Evolutionary conservation across 1,140 invertebrate species (phyloP).

Genomic region (Dermatophagoides farinae): DNA sequence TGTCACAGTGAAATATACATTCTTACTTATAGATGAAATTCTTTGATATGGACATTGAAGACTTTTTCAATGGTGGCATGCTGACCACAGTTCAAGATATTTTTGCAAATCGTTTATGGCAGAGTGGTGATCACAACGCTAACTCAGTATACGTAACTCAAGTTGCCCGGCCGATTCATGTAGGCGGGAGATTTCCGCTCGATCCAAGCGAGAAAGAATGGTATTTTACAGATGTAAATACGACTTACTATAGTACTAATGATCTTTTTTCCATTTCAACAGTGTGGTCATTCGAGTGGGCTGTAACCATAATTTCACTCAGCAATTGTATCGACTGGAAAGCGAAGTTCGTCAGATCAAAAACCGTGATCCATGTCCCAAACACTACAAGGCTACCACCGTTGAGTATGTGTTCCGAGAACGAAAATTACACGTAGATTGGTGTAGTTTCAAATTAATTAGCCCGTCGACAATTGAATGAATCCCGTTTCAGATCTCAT

Average conservation of each 20-base stretch:
- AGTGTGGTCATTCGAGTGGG: constrained; percentile 60
- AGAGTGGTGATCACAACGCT: constrained; percentile 25
- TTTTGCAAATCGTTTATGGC: constrained; percentile 36
- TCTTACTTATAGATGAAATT: constrained; percentile 40
- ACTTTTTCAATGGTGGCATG: constrained; percentile 44
- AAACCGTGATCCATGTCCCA: constrained; percentile 46
- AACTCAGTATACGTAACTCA: constrained; percentile 46
- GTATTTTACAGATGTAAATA: constrained; percentile 27
- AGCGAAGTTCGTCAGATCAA: constrained; percentile 57
- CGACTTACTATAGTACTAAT: neutral
- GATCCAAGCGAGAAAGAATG: constrained; percentile 63
- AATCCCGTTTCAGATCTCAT: too few species aligned
- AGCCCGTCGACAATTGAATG: neutral
- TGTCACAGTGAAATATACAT: neutral
- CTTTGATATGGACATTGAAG: constrained; percentile 62
- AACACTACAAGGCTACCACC: constrained; percentile 58
- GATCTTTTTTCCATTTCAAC: constrained; percentile 21
- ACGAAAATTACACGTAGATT: constrained; percentile 54
- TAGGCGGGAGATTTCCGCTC: constrained; percentile 55
- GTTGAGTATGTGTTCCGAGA: constrained; percentile 60
- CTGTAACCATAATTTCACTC: constrained; percentile 47
- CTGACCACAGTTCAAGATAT: constrained; percentile 49
- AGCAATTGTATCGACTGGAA: constrained; percentile 46
- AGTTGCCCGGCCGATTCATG: constrained; percentile 53
- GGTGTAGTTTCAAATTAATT: constrained; percentile 58